Evolutionary conservation across 2,797 vertebrate species (phyloP), one percentile per base, ranked within the genome.

Genomic region (Pseudocheirus occidentalis): DNA sequence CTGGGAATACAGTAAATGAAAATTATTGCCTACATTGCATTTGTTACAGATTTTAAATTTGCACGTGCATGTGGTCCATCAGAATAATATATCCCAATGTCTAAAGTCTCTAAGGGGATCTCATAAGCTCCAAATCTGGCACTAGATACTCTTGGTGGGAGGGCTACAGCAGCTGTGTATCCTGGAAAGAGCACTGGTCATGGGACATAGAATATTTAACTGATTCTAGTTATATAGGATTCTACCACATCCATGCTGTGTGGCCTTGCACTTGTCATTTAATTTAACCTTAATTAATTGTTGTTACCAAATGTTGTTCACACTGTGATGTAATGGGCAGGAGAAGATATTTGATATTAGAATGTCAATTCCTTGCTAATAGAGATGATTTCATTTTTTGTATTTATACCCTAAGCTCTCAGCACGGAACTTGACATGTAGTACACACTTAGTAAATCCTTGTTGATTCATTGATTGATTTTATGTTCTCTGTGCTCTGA

Each of bases 1-100:
- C 21, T 46, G 73, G 90, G 92, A 62, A 93, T 40, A 54, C 24
- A 28, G 0, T 89, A 6, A 16, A 90, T 90, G 40, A 89, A 92
- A 55, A 57, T 12, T 62, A 12, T 27, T 29, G 40, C 54, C 24
- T 9, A 0, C 16, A 52, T 52, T 90, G 52, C 5, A 62, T 91
- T 73, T 87, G 58, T 94, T 91, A 91, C 90, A 92, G 28, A 91
- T 91, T 93, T 81, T 90, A 91, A 95, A 93, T 50, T 55, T 34
- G 27, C 53, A 50, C 40, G 7, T n/a, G 34, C 18, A 5, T 93
- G 50, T 92, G 55, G 12, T 27, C 92, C 94, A 34, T 59, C 54
- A 4, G 3, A 56, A 34, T 91, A 91, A 55, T 57, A n/a, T 29
- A 93, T 94, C 93, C 40, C 58, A 87, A 97, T 87, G 21, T 7